phyloP scores from a whole-genome alignment of 2,888 invertebrate genomes.

The Drosophila incognita region DNA sequence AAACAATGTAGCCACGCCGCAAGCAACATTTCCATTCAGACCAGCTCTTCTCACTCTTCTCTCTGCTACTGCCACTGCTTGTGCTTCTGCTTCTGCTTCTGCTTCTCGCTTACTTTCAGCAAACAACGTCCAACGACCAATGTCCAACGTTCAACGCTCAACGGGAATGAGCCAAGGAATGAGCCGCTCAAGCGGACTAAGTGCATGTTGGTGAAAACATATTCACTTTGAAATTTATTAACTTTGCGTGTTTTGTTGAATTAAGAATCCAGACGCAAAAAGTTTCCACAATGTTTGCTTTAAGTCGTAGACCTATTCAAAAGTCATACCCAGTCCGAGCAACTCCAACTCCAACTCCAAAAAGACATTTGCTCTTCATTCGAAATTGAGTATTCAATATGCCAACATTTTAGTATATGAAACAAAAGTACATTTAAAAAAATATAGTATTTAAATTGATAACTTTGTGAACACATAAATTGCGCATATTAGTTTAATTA shows the following conservation, averaged over 20 bases:
- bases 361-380: background rate
- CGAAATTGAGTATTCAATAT: background rate
- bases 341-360: background rate
- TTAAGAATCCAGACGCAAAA: constrained; percentile 76
- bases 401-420: background rate
- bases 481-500: background rate
- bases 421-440: background rate
- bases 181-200: constrained; percentile 63
- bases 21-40: constrained; percentile 75
- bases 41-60: constrained; percentile 2
- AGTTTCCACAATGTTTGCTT: constrained; percentile 72
- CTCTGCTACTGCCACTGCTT: background rate
- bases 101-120: constrained; percentile 1
- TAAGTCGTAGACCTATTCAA: constrained; percentile 52
- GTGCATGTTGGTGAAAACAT: constrained; percentile 79
- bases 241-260: constrained; percentile 83
- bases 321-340: constrained; percentile 37
- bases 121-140: constrained; percentile 10
- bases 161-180: constrained; percentile 24
- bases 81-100: background rate
- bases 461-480: background rate
- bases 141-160: constrained; percentile 26
- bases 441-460: background rate
- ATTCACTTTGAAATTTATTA: constrained; percentile 83
- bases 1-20: constrained; percentile 84